Evolutionary conservation across 2,888 invertebrate species (phyloP).

Genomic region (Platycheirus rosarum): DNA sequence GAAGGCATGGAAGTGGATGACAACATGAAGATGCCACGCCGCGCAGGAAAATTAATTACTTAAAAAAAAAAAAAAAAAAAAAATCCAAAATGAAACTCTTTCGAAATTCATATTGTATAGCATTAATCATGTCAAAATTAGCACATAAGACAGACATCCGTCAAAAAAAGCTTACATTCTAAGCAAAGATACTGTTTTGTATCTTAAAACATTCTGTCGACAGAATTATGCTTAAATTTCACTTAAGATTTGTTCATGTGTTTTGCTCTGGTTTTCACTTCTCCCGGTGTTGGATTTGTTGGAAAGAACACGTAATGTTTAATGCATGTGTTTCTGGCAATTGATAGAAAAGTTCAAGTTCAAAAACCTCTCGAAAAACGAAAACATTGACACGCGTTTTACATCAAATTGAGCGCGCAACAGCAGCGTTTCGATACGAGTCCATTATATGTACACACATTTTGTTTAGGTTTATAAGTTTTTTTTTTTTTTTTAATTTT

Average conservation of each 20-base stretch:
- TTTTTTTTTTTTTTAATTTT: background rate
- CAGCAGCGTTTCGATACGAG: background rate
- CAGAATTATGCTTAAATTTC: constrained; percentile 66
- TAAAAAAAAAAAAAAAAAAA: constrained; percentile 2
- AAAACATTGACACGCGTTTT: constrained; percentile 68
- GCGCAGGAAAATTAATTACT: constrained; percentile 37
- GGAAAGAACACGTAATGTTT: constrained; percentile 40
- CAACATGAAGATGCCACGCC: constrained; percentile 17
- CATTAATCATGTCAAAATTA: constrained; percentile 39
- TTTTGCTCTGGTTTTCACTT: background rate
- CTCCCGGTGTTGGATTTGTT: constrained; percentile 20
- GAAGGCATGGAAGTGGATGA: constrained; percentile 11
- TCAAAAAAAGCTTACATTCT: constrained; percentile 33
- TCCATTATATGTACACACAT: background rate
- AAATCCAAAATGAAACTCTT: too few species aligned
- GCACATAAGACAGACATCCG: constrained; percentile 52
- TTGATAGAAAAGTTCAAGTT: constrained; percentile 69
- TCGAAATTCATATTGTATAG: background rate
- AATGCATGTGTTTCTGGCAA: constrained; percentile 18
- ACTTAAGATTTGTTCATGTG: constrained; percentile 45
- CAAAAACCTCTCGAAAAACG: constrained; percentile 60
- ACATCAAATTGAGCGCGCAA: constrained; percentile 35
- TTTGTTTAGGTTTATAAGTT: constrained; percentile 43
- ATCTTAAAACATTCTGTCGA: constrained; percentile 68
- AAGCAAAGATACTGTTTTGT: background rate